Conservation (phyloP, 1,140 invertebrate genomes). For the Drosophila simulans region DNA sequence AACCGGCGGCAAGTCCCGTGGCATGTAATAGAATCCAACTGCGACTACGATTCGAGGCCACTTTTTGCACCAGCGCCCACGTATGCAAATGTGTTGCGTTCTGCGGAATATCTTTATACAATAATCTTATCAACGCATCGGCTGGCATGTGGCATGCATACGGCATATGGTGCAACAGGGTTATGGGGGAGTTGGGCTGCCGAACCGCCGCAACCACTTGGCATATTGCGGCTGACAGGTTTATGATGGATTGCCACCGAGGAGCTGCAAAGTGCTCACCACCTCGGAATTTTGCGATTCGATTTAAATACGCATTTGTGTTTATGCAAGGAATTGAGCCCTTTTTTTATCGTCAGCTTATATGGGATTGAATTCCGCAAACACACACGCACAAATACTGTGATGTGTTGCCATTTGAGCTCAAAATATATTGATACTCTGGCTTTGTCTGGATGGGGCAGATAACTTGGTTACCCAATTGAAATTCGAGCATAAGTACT, state of each 20-base stretch:
- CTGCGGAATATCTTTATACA: constrained; percentile 37
- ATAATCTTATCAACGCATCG: constrained; percentile 55
- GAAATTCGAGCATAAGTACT: no score
- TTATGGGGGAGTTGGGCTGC: constrained; percentile 17
- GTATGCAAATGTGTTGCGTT: constrained; percentile 45
- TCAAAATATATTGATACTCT: neutral
- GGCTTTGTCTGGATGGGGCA: neutral
- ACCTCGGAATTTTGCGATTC: constrained; percentile 24
- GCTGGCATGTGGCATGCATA: constrained; percentile 9
- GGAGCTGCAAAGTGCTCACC: neutral
- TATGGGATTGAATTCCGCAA: constrained; percentile 6
- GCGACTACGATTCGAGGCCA: neutral
- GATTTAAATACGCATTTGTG: constrained; percentile 38
- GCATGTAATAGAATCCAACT: constrained; percentile 6
- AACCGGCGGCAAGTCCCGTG: constrained; percentile 14
- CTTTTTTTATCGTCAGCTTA: constrained; percentile 13
- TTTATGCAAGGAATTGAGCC: constrained; percentile 19
- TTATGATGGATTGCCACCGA: constrained; percentile 38
- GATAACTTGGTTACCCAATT: constrained; percentile 1
- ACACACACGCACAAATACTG: neutral
- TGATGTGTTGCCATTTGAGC: neutral
- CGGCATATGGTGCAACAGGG: constrained; percentile 44
- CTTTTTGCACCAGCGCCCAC: constrained; percentile 4
- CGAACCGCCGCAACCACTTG: constrained; percentile 38
- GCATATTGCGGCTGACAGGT: constrained; percentile 44